These are phyloP conservation scores for Pheosia gnoma DNA, from an alignment of 2,888 invertebrate species.

Conservation along the genomic window DNA sequence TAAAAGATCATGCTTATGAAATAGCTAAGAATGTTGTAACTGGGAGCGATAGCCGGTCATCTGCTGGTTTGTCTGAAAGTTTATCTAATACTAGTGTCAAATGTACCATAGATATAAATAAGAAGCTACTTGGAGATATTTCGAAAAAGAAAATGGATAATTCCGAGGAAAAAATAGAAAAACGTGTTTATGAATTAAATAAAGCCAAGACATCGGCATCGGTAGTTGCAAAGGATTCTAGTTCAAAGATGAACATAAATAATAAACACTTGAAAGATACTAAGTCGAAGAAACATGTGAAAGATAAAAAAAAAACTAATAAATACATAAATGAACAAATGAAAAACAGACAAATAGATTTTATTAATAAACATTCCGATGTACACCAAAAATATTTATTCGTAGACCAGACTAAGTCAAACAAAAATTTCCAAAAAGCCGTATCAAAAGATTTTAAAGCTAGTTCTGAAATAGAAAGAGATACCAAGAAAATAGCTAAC, in stretches of 20 bases:
- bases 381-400: neutral
- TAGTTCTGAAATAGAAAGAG: neutral
- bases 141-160: neutral
- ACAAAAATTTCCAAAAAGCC: neutral
- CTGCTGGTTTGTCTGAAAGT: neutral
- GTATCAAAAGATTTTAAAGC: neutral
- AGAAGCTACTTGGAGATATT: neutral
- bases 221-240: neutral
- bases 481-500: neutral
- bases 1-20: neutral
- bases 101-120: neutral
- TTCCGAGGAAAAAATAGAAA: neutral
- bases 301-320: neutral
- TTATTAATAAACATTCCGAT: neutral
- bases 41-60: neutral
- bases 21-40: neutral
- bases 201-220: neutral
- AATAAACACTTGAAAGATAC: neutral
- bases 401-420: neutral
- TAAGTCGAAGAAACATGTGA: neutral
- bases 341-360: neutral
- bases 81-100: neutral
- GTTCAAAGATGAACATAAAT: neutral
- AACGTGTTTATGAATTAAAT: neutral
- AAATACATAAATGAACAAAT: neutral